Conservation (phyloP, 2,113 vertebrate species). For the Hemicordylus capensis region DNA sequence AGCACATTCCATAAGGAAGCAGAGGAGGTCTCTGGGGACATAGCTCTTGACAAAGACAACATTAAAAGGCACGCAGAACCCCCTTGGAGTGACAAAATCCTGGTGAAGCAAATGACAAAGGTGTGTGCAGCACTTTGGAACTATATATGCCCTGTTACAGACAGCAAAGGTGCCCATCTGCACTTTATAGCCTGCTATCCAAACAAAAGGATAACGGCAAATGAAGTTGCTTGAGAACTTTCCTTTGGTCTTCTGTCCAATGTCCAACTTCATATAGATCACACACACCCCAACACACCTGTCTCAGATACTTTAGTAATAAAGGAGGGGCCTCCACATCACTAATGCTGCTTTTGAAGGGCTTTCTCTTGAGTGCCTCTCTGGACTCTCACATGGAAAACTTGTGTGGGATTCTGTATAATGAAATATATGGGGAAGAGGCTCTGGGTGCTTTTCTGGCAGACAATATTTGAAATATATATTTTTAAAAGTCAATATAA, state of each 20-base stretch:
- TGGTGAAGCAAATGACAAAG: neutral
- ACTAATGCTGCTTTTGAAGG: neutral
- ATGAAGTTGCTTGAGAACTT: neutral
- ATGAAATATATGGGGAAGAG: neutral
- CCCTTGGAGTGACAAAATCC: neutral
- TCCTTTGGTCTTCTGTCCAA: neutral
- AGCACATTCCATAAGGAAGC: neutral
- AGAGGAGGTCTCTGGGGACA: neutral
- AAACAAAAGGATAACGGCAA: neutral
- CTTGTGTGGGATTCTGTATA: no score
- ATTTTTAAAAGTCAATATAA: neutral
- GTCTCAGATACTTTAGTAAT: neutral
- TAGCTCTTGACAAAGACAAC: neutral
- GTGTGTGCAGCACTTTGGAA: neutral
- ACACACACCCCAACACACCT: no score
- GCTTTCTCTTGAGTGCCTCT: neutral
- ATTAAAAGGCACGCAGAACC: neutral
- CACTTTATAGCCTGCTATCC: neutral
- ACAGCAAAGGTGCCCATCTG: neutral
- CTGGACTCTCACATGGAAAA: no score
- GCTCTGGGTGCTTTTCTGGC: neutral
- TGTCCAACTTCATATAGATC: no score
- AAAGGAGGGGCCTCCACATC: neutral
- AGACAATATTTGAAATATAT: neutral
- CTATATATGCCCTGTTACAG: neutral